Evolutionary conservation across 2,797 vertebrate genomes (phyloP), one percentile per base, ranked within the genome.

Genomic region (Margarornis squamiger): DNA sequence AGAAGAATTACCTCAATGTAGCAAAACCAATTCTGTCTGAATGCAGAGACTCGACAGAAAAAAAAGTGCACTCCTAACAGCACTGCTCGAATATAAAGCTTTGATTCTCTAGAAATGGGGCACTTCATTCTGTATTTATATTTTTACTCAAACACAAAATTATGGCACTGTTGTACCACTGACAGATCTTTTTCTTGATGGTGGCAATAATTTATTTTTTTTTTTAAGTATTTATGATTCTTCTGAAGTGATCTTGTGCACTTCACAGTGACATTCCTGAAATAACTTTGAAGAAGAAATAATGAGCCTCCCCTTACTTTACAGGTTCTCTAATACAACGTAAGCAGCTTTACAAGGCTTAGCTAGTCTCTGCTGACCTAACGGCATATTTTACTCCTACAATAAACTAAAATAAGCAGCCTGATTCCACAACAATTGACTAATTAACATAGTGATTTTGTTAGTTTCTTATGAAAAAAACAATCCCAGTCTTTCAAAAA

Each of bases 271-370:
- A 87, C 76, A 63, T 97, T 97, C 97, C 96, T 97, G 94, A 98
- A 97, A 98, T 97, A 98, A 97, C 97, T 97, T 78, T 81, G 80
- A 81, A 95, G 84, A 94, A 97, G 86, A 94, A 97, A 97, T 96
- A 97, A 97, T 85, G 93, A 96, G 82, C 92, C 94, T 89, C 62
- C 92, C 83, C 80, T 97, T 95, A 92, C 95, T 96, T 93, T 89
- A 96, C 79, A 94, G 87, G 89, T 97, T 97, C 86, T 96, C 95
- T 98, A 97, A 96, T 97, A 95, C 97, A 97, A 95, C 8, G 38
- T 97, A 98, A 98, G 97, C 96, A 97, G 97, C 97, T 98, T 98
- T 97, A 67, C 73, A 89, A 88, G 93, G 97, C 96, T 98, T 96
- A 96, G 94, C 93, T 91, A 74, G 91, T 90, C 88, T 94, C 94